Base-by-base conservation (phyloP, 2,888 invertebrate genomes). In the Thelaira solivaga region DNA sequence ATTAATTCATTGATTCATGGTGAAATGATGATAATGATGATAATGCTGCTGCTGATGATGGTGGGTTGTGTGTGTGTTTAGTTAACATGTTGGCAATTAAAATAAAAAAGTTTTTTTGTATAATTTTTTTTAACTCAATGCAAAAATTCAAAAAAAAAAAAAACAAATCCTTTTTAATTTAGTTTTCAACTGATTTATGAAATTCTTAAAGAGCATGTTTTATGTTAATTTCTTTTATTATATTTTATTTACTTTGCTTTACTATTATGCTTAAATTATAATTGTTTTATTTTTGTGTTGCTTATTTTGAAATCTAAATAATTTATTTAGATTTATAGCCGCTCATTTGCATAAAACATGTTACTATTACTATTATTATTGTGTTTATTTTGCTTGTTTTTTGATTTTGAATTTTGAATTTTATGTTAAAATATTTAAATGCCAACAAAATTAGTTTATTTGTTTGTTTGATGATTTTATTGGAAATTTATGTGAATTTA, bases 1-100 rank as follows among this genome's bases (percentile, higher is more conserved):
- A 78, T 69, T 78, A 69, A 74, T 78, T 71, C 65, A 65, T 71
- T 78, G 65, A 69, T 69, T 64, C 47, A 64, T 49, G n/a, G n/a
- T n/a, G n/a, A n/a, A n/a, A n/a, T n/a, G n/a, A n/a, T n/a, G n/a
- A n/a, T n/a, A n/a, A n/a, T n/a, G n/a, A n/a, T n/a, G n/a, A n/a
- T n/a, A n/a, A n/a, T n/a, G n/a, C n/a, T n/a, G n/a, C n/a, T n/a
- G n/a, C n/a, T n/a, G n/a, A n/a, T n/a, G n/a, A n/a, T n/a, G n/a
- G n/a, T n/a, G n/a, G n/a, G n/a, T n/a, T n/a, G n/a, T n/a, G n/a
- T n/a, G n/a, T n/a, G n/a, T n/a, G n/a, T n/a, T n/a, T n/a, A n/a
- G n/a, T n/a, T n/a, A n/a, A n/a, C n/a, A n/a, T n/a, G n/a, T n/a
- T n/a, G n/a, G n/a, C n/a, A n/a, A n/a, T n/a, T n/a, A n/a, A n/a